Percentiles rank a stretch among this genome's conserved stretches.
Conservation (phyloP, 53 echinoderm and acorn worm genomes). For the Astropecten irregularis region DNA sequence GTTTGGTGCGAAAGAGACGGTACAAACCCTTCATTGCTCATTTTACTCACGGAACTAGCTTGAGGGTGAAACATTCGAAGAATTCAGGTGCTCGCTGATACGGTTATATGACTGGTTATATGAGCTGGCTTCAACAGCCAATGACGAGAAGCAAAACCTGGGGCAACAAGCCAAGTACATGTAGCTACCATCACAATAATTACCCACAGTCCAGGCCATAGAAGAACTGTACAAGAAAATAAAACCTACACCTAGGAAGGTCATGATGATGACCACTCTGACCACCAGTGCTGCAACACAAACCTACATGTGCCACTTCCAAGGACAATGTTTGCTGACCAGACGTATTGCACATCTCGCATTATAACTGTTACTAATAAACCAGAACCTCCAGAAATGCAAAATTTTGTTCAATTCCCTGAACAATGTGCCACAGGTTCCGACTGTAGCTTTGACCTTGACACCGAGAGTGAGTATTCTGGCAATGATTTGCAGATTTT, state of each 20-base stretch:
- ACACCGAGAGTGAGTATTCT: neutral
- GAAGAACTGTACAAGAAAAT: too few species aligned
- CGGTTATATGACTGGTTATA: slow-evolving; percentile 38
- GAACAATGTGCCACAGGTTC: neutral
- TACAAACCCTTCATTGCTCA: slow-evolving; percentile 11
- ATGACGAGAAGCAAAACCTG: neutral
- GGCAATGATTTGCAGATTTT: too few species aligned
- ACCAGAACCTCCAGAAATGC: neutral
- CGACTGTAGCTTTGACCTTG: slow-evolving; percentile 3
- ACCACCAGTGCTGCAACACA: neutral
- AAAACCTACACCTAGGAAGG: too few species aligned
- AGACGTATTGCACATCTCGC: neutral
- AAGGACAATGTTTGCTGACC: neutral
- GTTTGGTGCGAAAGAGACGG: neutral
- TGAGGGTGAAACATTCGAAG: slow-evolving; percentile 7
- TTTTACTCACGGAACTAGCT: slow-evolving; percentile 16
- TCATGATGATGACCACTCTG: too few species aligned
- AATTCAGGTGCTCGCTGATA: slow-evolving; percentile 16
- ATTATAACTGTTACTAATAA: neutral
- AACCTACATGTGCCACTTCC: neutral
- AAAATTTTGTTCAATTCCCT: neutral
- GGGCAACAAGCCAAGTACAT: too few species aligned
- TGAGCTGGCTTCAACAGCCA: neutral
- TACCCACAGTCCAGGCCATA: too few species aligned
- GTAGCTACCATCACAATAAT: too few species aligned